Conservation (phyloP, 2,797 vertebrate species). For the Syngnathus acus region DNA sequence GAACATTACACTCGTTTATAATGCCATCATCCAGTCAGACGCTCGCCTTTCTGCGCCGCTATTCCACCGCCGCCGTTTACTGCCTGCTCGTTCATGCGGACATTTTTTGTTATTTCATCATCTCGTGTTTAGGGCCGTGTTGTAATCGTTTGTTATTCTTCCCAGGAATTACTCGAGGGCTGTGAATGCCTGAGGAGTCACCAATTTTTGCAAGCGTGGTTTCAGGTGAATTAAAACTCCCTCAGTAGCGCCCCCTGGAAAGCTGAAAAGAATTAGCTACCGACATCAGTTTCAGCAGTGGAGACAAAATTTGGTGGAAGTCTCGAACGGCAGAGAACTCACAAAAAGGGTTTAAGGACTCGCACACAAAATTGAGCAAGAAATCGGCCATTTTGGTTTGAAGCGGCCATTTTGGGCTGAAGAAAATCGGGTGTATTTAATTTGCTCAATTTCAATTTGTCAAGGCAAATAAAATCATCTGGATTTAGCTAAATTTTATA, state of each 20-base stretch:
- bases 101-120: neutral
- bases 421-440: too few species aligned
- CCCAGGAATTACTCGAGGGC: neutral
- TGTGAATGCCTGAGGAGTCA: neutral
- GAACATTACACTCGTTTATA: constrained; percentile 39
- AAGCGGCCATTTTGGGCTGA: too few species aligned
- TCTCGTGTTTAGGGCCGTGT: neutral
- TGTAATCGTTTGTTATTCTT: neutral
- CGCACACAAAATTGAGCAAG: too few species aligned
- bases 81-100: constrained; percentile 7
- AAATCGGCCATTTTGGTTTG: too few species aligned
- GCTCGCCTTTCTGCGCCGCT: constrained; percentile 12
- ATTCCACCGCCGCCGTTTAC: constrained; percentile 24
- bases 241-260: neutral
- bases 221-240: neutral
- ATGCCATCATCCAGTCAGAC: constrained; percentile 20
- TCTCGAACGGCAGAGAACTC: too few species aligned
- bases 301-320: neutral
- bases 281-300: neutral
- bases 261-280: neutral
- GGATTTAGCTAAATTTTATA: too few species aligned
- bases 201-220: neutral
- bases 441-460: too few species aligned
- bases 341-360: too few species aligned
- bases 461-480: too few species aligned